Conservation (phyloP, 2,113 vertebrate species). For the Corvus hawaiiensis region DNA sequence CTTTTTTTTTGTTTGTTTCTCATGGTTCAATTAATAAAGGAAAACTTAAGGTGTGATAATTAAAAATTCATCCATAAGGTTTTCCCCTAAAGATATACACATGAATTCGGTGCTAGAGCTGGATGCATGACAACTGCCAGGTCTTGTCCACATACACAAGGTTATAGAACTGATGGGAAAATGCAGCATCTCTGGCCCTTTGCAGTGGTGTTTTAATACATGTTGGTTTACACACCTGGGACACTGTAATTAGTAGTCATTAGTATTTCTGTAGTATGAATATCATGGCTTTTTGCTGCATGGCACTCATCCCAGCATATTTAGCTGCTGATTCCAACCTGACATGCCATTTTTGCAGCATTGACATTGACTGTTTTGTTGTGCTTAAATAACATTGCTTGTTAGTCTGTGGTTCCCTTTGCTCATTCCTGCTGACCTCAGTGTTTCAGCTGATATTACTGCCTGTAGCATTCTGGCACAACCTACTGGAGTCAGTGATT, state of each 20-base stretch:
- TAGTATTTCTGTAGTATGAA: not conserved
- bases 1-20: not conserved
- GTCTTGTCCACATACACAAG: not conserved
- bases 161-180: not conserved
- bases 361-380: not conserved
- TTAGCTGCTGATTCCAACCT: not conserved
- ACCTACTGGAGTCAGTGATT: not conserved
- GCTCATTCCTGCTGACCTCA: constrained; percentile 14
- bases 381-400: not conserved
- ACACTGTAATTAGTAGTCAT: not conserved
- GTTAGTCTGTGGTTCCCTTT: not conserved
- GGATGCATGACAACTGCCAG: not conserved
- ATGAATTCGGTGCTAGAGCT: not conserved
- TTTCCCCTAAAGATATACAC: not conserved
- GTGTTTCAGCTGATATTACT: constrained; percentile 19
- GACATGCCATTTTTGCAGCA: not conserved
- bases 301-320: not conserved
- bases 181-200: not conserved
- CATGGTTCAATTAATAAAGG: not conserved
- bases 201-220: not conserved
- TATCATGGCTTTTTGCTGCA: not conserved
- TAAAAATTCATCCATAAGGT: not conserved
- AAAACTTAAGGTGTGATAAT: not conserved
- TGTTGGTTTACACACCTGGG: not conserved
- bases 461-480: constrained; percentile 21